A percentile compares a stretch with the other conserved stretches of the same genome.
phyloP scores from a whole-genome alignment of 2,888 invertebrate genomes.

The Napeogenes sylphis region DNA sequence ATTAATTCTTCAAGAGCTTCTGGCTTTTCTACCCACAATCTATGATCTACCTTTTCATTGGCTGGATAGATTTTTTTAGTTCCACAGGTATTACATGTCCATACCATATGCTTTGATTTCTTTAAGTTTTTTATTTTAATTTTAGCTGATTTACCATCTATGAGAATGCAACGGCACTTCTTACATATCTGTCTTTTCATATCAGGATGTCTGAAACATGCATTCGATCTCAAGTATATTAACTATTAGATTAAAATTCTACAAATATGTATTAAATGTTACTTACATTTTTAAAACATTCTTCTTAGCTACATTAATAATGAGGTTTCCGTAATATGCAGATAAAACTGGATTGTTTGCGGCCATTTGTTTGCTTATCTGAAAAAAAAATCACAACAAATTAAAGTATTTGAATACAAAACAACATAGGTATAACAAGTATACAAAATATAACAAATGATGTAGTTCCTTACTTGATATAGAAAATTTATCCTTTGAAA shows the following conservation, averaged over 20 bases:
- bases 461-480: conserved; percentile 74
- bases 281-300: conserved; percentile 78
- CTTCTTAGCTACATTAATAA: conserved; percentile 77
- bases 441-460: no score
- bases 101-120: conserved; percentile 60
- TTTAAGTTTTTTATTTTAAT: conserved; percentile 68
- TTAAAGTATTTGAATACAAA: conserved; percentile 3
- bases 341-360: conserved; percentile 59
- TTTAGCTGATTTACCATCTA: conserved; percentile 71
- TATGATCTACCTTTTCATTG: conserved; percentile 54
- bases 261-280: no score
- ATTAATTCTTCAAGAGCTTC: conserved; percentile 71
- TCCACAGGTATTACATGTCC: conserved; percentile 65
- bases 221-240: conserved; percentile 5
- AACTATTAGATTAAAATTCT: no score
- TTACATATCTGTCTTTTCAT: conserved; percentile 79
- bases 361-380: conserved; percentile 74
- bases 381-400: conserved; percentile 34
- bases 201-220: conserved; percentile 73
- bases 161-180: conserved; percentile 73
- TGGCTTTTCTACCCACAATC: conserved; percentile 73
- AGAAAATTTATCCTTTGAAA: conserved; percentile 84
- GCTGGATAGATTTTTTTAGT: conserved; percentile 47
- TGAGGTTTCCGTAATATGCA: conserved; percentile 76
- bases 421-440: neutral